phyloP scores from a whole-genome alignment of 2,113 vertebrate species.

The Bungarus multicinctus region DNA sequence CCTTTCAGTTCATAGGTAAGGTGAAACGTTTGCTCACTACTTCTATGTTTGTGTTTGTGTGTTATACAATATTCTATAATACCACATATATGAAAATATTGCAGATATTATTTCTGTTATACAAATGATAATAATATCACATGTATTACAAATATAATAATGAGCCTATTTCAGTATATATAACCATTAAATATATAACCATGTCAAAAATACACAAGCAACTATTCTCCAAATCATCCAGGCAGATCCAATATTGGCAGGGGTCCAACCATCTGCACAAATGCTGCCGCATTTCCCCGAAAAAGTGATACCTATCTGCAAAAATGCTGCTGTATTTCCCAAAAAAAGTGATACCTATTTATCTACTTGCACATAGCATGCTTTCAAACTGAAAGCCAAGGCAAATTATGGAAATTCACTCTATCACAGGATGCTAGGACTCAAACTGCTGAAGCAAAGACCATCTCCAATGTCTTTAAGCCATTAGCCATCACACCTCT shows the following conservation, averaged over 20 bases:
- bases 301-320: neutral
- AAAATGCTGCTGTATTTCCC: neutral
- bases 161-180: neutral
- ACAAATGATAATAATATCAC: neutral
- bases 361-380: neutral
- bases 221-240: neutral
- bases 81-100: neutral
- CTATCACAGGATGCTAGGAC: neutral
- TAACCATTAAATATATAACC: neutral
- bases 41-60: neutral
- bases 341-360: neutral
- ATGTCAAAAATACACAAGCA: neutral
- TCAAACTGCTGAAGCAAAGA: neutral
- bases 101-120: neutral
- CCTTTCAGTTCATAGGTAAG: slow-evolving; percentile 15
- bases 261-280: neutral
- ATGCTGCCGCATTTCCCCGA: neutral
- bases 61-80: neutral
- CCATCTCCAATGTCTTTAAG: neutral
- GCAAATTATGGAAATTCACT: neutral
- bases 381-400: neutral
- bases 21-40: neutral
- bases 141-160: neutral
- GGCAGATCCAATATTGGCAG: neutral
- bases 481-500: neutral